Evolutionary conservation across 2,113 vertebrate species (phyloP).

Genomic region (Sylvilagus bachmani): DNA sequence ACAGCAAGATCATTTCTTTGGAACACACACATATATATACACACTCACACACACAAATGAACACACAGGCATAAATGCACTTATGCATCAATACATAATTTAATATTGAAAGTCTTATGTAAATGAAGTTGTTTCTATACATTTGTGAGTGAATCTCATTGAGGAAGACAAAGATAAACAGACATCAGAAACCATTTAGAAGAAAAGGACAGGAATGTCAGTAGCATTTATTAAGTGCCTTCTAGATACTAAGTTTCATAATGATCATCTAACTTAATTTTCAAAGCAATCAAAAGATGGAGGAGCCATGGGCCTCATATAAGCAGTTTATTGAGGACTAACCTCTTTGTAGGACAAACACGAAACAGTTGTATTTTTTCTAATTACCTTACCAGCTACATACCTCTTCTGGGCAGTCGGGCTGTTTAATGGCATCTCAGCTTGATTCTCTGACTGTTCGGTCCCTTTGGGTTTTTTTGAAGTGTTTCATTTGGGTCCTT

Average conservation of each 20-base stretch:
- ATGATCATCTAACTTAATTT: slow-evolving; percentile 45
- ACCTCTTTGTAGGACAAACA: not conserved
- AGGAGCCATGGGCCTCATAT: not conserved
- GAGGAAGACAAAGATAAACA: slow-evolving; percentile 13
- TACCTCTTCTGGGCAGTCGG: slow-evolving; percentile 55
- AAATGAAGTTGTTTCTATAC: not conserved
- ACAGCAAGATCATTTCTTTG: not conserved
- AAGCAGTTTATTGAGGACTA: slow-evolving; percentile 54
- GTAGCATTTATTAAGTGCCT: slow-evolving; percentile 6
- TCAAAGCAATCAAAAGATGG: not conserved
- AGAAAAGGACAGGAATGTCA: not conserved
- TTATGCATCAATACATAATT: not conserved
- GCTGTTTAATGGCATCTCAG: slow-evolving; percentile 59
- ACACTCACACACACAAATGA: not conserved
- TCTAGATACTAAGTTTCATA: not conserved
- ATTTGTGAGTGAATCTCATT: not conserved
- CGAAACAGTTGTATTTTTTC: slow-evolving; percentile 39
- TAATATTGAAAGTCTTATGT: not conserved
- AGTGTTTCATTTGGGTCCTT: slow-evolving; percentile 70
- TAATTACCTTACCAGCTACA: slow-evolving; percentile 59
- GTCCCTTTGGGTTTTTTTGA: slow-evolving; percentile 57
- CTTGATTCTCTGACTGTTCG: slow-evolving; percentile 36
- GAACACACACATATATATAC: not conserved
- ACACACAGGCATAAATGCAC: not conserved
- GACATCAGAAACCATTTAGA: not conserved